Base-by-base conservation (phyloP, 2,888 invertebrate species). In the Digitonthophagus gazella region DNA sequence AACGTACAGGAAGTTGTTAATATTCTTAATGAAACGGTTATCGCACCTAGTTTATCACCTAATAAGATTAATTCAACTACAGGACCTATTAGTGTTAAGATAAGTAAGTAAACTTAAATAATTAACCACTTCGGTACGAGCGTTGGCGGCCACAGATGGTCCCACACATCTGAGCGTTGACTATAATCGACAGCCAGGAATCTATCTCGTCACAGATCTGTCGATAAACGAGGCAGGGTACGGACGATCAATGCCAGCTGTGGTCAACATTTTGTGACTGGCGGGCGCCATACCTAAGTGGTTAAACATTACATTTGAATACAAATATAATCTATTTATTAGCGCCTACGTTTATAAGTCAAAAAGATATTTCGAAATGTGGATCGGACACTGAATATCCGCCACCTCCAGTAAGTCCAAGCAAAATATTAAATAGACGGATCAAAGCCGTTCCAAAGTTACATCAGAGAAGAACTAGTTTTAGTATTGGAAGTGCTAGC, bases 371-470 rank as follows among this genome's bases (percentile, higher is more conserved):
- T 61, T 44, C 61, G 14, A 68, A 69, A 55, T 72, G 64, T 28
- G 71, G 67, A 20, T 75, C 76, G 11, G 78, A 78, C 70, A 72
- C 70, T 22, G 79, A 80, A 67, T 77, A 78, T 69, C 75, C 77
- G 58, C 74, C 85, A 1, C 78, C 87, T 63, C 88, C 86, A 3
- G 85, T 87, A 0, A 82, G 81, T 72, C 87, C 88, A 0, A 85
- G 84, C 71, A 92, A 91, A 82, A 73, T 78, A 16, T 44, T 74
- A 65, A 88, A 88, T 64, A 84, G 92, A 1, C 87, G 91, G 71
- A 87, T 92, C 44, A 86, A 89, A 55, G 90, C 92, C 2, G 86
- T 87, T 2, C 92, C 92, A 0, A 85, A 89, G 74, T 84, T 92
- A 66, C 88, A 89, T 15, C 85, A 91, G 68, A 86, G 91, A 74